Evolutionary conservation across 2,888 invertebrate genomes (phyloP), one percentile per base, ranked within the genome.

Genomic region (Polyommatus iphigenia): DNA sequence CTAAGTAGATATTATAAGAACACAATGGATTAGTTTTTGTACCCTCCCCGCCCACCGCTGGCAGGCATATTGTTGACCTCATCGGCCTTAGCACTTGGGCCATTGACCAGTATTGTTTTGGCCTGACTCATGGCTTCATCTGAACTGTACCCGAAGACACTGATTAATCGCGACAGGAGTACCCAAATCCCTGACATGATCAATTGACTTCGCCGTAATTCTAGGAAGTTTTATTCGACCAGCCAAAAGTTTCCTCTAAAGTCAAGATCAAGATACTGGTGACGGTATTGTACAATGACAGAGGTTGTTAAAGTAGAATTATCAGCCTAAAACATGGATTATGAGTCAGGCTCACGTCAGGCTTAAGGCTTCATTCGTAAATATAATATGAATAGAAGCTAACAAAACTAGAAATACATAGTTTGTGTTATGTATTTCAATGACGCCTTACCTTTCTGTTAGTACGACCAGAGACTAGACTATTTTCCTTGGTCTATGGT

Each of bases 61-160:
- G 67, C 67, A 24, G 62, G 24, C 15, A 67, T 67, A 29, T 29
- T 41, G 79, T 79, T 80, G 76, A 80, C 79, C 75, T 79, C 77
- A 77, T 77, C 77, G 24, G 32, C 5, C 54, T 77, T 41, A 57
- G 36, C 57, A 71, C 77, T 71, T 50, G 36, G 77, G 77, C 71
- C 72, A 72, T 72, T 77, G 77, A 77, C 77, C 77, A 77, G 18
- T 73, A 46, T 46, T 75, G 67, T 67, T 67, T 67, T 67, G 67
- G 29, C 15, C 29, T 67, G 67, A 67, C 67, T 67, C 67, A 67
- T 32, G 67, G 29, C 29, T 67, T 32, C 29, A 32, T 67, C 62
- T 67, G 32, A 67, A 67, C 32, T 67, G 29, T 67, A 29, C 15
- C 29, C 29, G 67, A 67, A 13, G 67, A 67, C 15, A 32, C 67